A percentile compares a stretch with the other conserved stretches of the same genome.
These are phyloP conservation scores for Temnothorax longispinosus DNA, from an alignment of 1,140 invertebrate species.

Conservation along the genomic window DNA sequence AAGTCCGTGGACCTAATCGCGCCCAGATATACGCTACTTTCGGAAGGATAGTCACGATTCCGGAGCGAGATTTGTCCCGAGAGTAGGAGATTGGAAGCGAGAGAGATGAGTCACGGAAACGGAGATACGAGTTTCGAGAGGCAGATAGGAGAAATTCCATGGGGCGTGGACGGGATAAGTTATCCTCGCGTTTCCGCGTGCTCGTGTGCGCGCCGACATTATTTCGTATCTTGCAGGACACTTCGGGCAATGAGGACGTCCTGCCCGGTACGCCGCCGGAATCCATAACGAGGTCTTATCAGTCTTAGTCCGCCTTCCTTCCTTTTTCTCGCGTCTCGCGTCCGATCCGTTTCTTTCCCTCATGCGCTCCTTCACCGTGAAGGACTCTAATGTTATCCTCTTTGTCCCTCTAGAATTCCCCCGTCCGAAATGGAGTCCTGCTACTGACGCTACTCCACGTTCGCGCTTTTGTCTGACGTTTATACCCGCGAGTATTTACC, in stretches of 20 bases:
- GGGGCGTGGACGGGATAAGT: conserved; percentile 79
- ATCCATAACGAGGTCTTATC: conserved; percentile 80
- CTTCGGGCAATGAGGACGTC: conserved; percentile 81
- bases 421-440: neutral
- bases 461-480: conserved; percentile 21
- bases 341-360: conserved; percentile 11
- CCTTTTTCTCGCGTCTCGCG: conserved; percentile 9
- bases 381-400: conserved; percentile 51
- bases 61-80: conserved; percentile 62
- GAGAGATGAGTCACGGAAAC: conserved; percentile 71
- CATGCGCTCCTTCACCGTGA: neutral
- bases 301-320: conserved; percentile 71
- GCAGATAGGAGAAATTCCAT: conserved; percentile 68
- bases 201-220: conserved; percentile 74
- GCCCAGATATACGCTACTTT: conserved; percentile 54
- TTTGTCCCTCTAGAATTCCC: conserved; percentile 29
- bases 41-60: conserved; percentile 55
- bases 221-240: conserved; percentile 81
- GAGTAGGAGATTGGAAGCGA: conserved; percentile 69
- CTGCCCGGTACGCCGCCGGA: conserved; percentile 75
- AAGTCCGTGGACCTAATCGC: conserved; percentile 49
- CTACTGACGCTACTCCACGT: neutral
- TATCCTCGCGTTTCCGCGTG: conserved; percentile 76
- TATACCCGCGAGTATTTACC: conserved; percentile 26
- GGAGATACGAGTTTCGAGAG: conserved; percentile 70